Percentiles rank a stretch among this genome's conserved stretches.
Evolutionary conservation across 2,113 vertebrate genomes (phyloP).

Genomic region (Arizona elegans): DNA sequence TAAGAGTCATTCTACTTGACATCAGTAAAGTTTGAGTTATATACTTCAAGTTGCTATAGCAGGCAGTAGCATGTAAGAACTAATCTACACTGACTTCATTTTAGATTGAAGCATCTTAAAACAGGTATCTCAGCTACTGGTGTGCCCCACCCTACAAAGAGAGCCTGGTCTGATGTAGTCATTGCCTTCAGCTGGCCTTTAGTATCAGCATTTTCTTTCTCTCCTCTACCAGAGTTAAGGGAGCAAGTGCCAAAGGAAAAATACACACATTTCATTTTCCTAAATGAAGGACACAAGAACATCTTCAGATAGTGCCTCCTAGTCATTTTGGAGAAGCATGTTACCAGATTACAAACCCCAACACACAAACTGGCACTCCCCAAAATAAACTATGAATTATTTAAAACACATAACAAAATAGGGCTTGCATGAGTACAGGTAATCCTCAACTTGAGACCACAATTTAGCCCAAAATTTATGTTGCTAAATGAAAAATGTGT

Average conservation of each 20-base stretch:
- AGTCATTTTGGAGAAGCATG: not conserved
- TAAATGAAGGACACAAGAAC: not conserved
- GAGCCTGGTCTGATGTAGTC: not conserved
- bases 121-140: not conserved
- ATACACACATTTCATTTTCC: not conserved
- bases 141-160: not conserved
- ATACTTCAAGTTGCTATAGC: not conserved
- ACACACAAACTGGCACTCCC: not conserved
- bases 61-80: not conserved
- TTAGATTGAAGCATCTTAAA: not conserved
- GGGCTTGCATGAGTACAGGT: not conserved
- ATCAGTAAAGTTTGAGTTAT: not conserved
- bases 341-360: not conserved
- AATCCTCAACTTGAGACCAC: not conserved
- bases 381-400: not conserved
- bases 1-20: not conserved
- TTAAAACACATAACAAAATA: not conserved
- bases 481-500: not conserved
- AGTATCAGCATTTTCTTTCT: not conserved
- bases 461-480: not conserved
- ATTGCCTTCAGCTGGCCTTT: not conserved
- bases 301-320: not conserved
- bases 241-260: not conserved
- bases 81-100: not conserved
- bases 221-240: not conserved